Base-by-base conservation (phyloP, 92 coral and sea anemone genomes). In the Desmophyllum pertusum region DNA sequence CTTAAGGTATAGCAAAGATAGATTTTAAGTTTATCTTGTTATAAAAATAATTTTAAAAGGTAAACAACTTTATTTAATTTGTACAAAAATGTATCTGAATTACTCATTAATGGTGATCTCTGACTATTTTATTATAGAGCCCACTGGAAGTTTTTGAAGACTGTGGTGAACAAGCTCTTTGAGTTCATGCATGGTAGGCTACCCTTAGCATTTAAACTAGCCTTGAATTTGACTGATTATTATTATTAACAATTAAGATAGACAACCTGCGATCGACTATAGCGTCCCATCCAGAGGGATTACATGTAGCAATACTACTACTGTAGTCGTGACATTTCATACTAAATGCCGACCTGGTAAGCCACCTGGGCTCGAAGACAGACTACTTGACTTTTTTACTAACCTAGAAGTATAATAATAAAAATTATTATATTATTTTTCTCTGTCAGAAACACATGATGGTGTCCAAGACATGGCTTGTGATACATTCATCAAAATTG, bases 391-490 rank as follows among this genome's bases (percentile, higher is more conserved):
- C n/a, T n/a, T n/a, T n/a, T n/a, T n/a, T n/a, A n/a, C n/a, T n/a
- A n/a, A 35, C 14, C 41, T 41, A 5, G 39, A 38, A 41, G 7
- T 62, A 6, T 23, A 29, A 7, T n/a, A 21, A 21, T n/a, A 29
- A 7, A 7, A 0, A 3, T 62, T 23, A 10, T 11, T 71, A 23
- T 9, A 37, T 1, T 70, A 21, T 25, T 41, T 25, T 76, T 53
- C 30, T 46, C 13, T 45, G 46, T 66, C 19, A 96, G 99, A 96
- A 96, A 96, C 99, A 5, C 99, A 96, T 66, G 99, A 96, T 85
- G 99, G 99, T 83, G 99, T 96, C 36, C 99, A 96, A 76, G 99
- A 96, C 83, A 96, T 96, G 99, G 99, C 99, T 35, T 96, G 99
- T 80, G 99, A 96, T 68, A 96, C 99, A 53, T 96, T 96, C 76